These are phyloP conservation scores for Sterrhoptilus dennistouni DNA, from an alignment of 2,113 vertebrate species.

Conservation along the genomic window DNA sequence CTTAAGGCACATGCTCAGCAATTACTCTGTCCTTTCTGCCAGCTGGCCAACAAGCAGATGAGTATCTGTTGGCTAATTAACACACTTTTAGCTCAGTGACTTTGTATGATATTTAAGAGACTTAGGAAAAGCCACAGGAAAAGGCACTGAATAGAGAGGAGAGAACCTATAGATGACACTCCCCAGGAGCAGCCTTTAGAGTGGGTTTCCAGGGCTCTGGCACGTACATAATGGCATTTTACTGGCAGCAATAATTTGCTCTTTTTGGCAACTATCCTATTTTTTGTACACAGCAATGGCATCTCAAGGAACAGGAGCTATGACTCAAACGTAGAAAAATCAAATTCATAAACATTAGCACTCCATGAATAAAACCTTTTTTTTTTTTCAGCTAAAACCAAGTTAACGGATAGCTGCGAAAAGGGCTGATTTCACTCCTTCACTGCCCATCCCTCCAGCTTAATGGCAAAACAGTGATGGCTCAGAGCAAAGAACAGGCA, in stretches of 20 bases:
- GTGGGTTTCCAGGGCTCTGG: background rate
- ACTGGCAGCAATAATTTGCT: background rate
- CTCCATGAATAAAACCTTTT: background rate
- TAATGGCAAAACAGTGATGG: background rate
- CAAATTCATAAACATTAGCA: background rate
- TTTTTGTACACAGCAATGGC: background rate
- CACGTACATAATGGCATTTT: background rate
- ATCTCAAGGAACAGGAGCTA: background rate
- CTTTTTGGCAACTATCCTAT: background rate
- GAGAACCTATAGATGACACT: background rate
- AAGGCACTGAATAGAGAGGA: background rate
- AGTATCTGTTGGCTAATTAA: background rate
- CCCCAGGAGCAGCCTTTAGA: background rate
- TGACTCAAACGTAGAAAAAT: background rate
- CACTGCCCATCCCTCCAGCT: background rate
- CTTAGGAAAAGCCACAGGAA: background rate
- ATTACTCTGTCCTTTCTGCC: background rate
- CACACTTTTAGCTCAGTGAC: background rate
- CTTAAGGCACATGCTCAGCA: background rate
- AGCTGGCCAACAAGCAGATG: background rate
- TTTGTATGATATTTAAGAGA: background rate
- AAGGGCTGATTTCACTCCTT: background rate
- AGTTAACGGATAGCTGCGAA: background rate
- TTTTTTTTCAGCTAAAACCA: background rate
- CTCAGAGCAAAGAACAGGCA: background rate